Base-by-base conservation (phyloP, 2,888 invertebrate genomes). In the Cheilosia scutellata region DNA sequence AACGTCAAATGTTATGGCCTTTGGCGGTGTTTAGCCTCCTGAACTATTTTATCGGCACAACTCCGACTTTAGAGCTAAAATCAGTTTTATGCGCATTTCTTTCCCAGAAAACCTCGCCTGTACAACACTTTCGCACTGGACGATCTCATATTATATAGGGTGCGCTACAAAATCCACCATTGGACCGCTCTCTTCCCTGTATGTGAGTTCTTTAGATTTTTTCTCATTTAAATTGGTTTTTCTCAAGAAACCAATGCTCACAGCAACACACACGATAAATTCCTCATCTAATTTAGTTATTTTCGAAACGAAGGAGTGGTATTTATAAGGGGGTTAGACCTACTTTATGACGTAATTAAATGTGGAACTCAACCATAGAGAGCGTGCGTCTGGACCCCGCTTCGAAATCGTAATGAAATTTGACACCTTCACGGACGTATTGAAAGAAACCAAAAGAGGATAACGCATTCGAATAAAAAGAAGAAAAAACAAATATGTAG, bases 291-390 rank as follows among this genome's bases (percentile, higher is more conserved):
- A 78, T 83, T 83, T 83, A 79, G 79, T 79, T 83, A 70, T 74
- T 65, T 58, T 57, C 27, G 11, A 74, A 68, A 47, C 58, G 55
- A 78, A 80, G 80, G 71, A 80, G 80, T 66, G 58, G 75, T 70
- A 76, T 76, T 75, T 86, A 71, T 62, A 63, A 29, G 58, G 63
- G 20, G 25, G 53, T 20, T 42, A 51, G 49, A 49, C 68, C 60
- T 65, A 84, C 53, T 84, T 84, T 84, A 84, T 75, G 84, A 75
- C 84, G 84, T 80, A 70, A 84, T 84, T 84, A 78, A 71, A 78
- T 66, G 57, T 71, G 60, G 51, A 76, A 71, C 76, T 40, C 63
- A 49, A 16, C 57, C 13, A 49, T 25, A 53, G 25, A 51, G 7
- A 60, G 27, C 29, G 51, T 5, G n/a, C 47, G 47, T 20, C 11